A percentile compares a stretch with the other conserved stretches of the same genome.
Evolutionary conservation across 2,797 vertebrate genomes (phyloP).

Genomic region (Ataeniobius toweri): DNA sequence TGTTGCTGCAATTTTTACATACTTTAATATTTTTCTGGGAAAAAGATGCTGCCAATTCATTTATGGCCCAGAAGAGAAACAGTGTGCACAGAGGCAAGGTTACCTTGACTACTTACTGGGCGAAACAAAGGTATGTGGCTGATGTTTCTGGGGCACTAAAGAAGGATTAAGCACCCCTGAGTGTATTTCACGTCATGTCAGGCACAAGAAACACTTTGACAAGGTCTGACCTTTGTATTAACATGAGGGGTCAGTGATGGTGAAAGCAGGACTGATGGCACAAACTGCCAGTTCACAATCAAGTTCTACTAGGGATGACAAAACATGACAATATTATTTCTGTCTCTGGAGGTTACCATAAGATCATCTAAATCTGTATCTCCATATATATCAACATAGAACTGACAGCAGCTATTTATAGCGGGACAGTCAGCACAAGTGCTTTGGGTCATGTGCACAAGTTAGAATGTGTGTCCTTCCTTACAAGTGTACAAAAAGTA

Average conservation of each 20-base stretch:
- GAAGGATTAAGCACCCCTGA: slow-evolving; percentile 22
- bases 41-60: neutral
- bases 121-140: slow-evolving; percentile 20
- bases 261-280: neutral
- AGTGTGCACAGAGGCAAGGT: slow-evolving; percentile 57
- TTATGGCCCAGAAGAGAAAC: neutral
- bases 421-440: neutral
- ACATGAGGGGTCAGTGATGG: slow-evolving; percentile 1
- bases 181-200: slow-evolving; percentile 21
- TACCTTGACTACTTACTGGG: slow-evolving; percentile 50
- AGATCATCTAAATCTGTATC: neutral
- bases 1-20: neutral
- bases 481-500: neutral
- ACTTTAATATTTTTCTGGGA: neutral
- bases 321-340: neutral
- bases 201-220: slow-evolving; percentile 2
- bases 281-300: slow-evolving; percentile 7
- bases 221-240: slow-evolving; percentile 13
- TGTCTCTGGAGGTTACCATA: neutral
- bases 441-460: neutral
- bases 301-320: slow-evolving; percentile 13
- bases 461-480: neutral
- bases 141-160: slow-evolving; percentile 64
- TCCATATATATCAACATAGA: neutral
- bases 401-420: neutral